These are phyloP conservation scores for Hydractinia symbiolongicarpus DNA, from an alignment of 30 jellyfish, hydroid and myxozoan species.

Conservation along the genomic window DNA sequence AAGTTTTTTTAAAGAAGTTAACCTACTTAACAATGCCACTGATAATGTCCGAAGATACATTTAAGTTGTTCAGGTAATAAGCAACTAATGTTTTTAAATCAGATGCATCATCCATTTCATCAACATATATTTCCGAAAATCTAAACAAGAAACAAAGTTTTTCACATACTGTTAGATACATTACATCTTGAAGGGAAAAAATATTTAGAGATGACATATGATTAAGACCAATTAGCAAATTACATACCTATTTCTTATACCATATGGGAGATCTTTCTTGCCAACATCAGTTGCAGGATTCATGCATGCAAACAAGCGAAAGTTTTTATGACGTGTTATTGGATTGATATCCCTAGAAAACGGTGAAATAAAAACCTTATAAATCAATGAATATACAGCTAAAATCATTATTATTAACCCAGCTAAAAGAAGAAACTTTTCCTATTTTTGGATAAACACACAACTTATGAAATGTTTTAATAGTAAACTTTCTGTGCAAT, in stretches of 20 bases:
- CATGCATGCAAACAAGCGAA: constrained; percentile 98
- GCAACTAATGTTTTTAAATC: constrained; percentile 84
- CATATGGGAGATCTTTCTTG: constrained; percentile 87
- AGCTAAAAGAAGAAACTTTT: too few relatives aligned
- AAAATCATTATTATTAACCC: too few relatives aligned
- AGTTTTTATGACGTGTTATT: constrained; percentile 67
- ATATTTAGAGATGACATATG: not conserved
- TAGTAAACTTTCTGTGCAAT: too few relatives aligned
- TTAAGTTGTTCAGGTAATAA: constrained; percentile 58
- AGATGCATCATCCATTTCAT: constrained; percentile 65
- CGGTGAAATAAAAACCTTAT: not conserved
- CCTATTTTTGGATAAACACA: too few relatives aligned
- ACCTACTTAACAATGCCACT: constrained; percentile 81
- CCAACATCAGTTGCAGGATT: constrained; percentile 99
- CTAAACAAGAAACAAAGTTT: constrained; percentile 28
- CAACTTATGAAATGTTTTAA: too few relatives aligned
- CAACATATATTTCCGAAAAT: constrained; percentile 96
- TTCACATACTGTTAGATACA: not conserved
- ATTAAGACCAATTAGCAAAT: not conserved
- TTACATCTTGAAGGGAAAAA: not conserved
- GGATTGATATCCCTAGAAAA: constrained; percentile 75
- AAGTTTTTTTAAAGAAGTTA: not conserved
- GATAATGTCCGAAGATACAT: constrained; percentile 51
- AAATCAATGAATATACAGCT: not conserved
- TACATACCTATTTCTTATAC: constrained; percentile 82